phyloP scores from a whole-genome alignment of 2,888 invertebrate species.

The Anagyrus pseudococci region DNA sequence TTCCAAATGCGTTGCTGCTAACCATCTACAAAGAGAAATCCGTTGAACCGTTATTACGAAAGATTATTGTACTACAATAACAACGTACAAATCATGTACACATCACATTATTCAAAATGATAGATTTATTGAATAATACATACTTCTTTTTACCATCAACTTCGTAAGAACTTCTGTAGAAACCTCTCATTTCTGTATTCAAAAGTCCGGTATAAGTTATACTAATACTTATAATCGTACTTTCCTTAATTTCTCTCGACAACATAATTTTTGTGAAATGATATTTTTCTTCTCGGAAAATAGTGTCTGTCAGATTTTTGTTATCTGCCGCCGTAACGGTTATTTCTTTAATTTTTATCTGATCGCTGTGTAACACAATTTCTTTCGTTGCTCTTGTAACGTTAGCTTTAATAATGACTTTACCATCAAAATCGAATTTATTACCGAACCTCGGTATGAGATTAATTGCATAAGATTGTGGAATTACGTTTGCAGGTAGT shows the following conservation, averaged over 20 bases:
- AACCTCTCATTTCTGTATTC: constrained; percentile 67
- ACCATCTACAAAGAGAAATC: constrained; percentile 60
- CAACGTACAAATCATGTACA: no score
- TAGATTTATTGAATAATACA: constrained; percentile 46
- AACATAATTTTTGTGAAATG: constrained; percentile 21
- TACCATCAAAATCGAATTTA: constrained; percentile 49
- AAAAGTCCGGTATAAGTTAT: constrained; percentile 67
- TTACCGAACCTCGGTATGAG: constrained; percentile 63
- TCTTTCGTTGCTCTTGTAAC: constrained; percentile 37
- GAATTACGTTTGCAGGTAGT: constrained; percentile 65
- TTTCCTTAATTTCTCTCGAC: constrained; percentile 32
- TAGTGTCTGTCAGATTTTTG: background rate
- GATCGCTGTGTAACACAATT: constrained; percentile 47
- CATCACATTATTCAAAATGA: background rate
- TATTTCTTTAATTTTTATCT: constrained; percentile 22
- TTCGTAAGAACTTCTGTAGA: constrained; percentile 69
- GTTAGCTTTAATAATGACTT: constrained; percentile 43
- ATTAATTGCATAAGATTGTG: constrained; percentile 65
- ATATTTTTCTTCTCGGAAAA: constrained; percentile 23
- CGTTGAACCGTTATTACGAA: constrained; percentile 2
- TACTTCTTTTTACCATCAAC: constrained; percentile 64
- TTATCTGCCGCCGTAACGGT: constrained; percentile 3
- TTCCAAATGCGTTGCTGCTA: constrained; percentile 75
- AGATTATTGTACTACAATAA: background rate
- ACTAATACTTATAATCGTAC: constrained; percentile 61